These are phyloP conservation scores for Morone chrysops DNA, from an alignment of 2,113 vertebrate genomes.

Conservation along the genomic window DNA sequence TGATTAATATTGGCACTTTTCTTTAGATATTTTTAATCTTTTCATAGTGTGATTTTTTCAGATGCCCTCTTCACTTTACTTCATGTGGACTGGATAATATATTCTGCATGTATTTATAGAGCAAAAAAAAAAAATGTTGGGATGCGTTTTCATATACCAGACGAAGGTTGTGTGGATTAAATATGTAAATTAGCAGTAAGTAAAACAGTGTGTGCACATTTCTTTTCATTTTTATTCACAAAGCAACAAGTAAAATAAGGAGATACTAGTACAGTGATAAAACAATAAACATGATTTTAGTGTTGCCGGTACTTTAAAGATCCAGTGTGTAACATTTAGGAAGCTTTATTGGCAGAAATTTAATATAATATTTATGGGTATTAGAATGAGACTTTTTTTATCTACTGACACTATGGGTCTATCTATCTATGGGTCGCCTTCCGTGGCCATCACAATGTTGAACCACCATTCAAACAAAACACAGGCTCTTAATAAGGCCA, in stretches of 20 bases:
- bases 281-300: slow-evolving; percentile 7
- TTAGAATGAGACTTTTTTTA: too few relatives aligned
- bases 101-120: neutral
- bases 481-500: too few relatives aligned
- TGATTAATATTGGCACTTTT: neutral
- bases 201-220: neutral
- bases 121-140: neutral
- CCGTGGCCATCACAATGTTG: too few relatives aligned
- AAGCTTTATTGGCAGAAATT: too few relatives aligned
- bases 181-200: slow-evolving; percentile 8
- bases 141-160: neutral
- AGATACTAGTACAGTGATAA: neutral
- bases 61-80: neutral
- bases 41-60: neutral
- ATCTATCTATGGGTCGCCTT: too few relatives aligned
- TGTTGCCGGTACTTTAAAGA: neutral
- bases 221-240: slow-evolving; percentile 10
- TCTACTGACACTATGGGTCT: too few relatives aligned
- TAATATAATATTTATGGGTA: too few relatives aligned
- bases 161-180: neutral
- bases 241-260: neutral
- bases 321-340: too few relatives aligned
- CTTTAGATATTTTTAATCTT: neutral
- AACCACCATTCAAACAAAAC: too few relatives aligned
- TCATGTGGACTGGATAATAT: neutral